Evolutionary conservation across 2,113 vertebrate species (phyloP).

Genomic region (Neodontobutis hainanensis): DNA sequence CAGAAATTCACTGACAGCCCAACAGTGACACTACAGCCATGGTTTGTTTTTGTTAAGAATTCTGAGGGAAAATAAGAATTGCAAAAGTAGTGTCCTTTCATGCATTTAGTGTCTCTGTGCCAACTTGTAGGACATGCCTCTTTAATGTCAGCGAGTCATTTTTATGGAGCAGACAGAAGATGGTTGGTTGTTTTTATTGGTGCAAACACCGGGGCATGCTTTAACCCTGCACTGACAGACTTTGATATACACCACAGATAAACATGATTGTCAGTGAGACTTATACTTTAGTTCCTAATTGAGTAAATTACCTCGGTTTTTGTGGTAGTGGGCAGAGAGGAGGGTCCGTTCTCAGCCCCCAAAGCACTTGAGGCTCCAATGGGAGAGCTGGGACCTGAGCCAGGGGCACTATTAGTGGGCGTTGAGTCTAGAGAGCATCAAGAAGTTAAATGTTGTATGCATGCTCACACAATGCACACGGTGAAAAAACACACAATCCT

Average conservation of each 20-base stretch:
- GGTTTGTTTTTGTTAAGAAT: constrained; percentile 13
- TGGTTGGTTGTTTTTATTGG: constrained; percentile 67
- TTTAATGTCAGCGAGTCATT: constrained; percentile 64
- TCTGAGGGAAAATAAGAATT: constrained; percentile 18
- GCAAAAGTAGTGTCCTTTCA: constrained; percentile 20
- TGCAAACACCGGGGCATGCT: constrained; percentile 31
- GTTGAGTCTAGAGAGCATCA: constrained; percentile 84
- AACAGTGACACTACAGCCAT: constrained; percentile 44
- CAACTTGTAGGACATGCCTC: constrained; percentile 44
- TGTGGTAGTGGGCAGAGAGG: constrained; percentile 84
- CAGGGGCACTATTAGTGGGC: constrained; percentile 90
- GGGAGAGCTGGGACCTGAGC: constrained; percentile 94
- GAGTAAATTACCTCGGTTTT: constrained; percentile 87
- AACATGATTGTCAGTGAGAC: not conserved
- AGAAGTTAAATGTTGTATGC: constrained; percentile 46
- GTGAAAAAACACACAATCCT: constrained; percentile 8
- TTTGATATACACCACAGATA: not conserved
- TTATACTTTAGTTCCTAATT: constrained; percentile 16
- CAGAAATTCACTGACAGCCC: constrained; percentile 54
- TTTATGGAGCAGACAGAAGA: constrained; percentile 59
- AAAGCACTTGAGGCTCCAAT: constrained; percentile 88
- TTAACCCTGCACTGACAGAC: not conserved
- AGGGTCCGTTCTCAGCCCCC: constrained; percentile 88
- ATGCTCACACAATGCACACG: constrained; percentile 34
- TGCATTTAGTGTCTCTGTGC: constrained; percentile 24